Evolutionary conservation across 2,797 vertebrate genomes (phyloP).

Genomic region (Crocidura indochinensis): DNA sequence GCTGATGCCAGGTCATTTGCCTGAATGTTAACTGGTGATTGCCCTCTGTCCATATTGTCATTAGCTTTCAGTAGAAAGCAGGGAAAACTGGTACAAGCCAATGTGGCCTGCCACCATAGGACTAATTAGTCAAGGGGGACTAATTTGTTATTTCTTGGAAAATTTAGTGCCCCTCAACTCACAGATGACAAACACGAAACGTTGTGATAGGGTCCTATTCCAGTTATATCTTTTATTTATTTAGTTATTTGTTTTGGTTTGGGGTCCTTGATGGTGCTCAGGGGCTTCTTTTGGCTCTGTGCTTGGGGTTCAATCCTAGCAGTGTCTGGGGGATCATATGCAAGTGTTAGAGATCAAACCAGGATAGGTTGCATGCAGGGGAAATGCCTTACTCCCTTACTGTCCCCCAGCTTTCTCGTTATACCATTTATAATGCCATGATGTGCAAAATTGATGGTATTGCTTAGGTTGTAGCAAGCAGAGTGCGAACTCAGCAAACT

Average conservation of each 20-base stretch:
- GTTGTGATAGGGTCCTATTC: background rate
- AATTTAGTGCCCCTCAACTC: slow-evolving; percentile 66
- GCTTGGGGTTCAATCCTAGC: too few relatives aligned
- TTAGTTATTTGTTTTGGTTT: too few relatives aligned
- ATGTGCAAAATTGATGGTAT: slow-evolving; percentile 56
- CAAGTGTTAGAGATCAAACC: too few relatives aligned
- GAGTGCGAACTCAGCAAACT: slow-evolving; percentile 49
- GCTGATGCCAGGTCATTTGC: slow-evolving; percentile 44
- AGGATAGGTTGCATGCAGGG: too few relatives aligned
- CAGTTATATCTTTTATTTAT: background rate
- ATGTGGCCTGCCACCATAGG: background rate
- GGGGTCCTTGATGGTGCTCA: too few relatives aligned
- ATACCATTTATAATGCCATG: slow-evolving; percentile 58
- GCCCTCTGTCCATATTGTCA: slow-evolving; percentile 59
- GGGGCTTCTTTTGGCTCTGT: too few relatives aligned
- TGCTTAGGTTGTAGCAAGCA: slow-evolving; percentile 1
- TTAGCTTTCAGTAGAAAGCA: slow-evolving; percentile 63
- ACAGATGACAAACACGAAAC: slow-evolving; percentile 38
- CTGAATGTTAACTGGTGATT: slow-evolving; percentile 55
- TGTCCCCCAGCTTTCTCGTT: background rate
- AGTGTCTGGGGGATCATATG: too few relatives aligned
- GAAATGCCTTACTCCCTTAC: too few relatives aligned
- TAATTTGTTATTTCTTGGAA: slow-evolving; percentile 59
- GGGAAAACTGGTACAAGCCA: slow-evolving; percentile 56
- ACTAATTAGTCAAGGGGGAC: background rate